Base-by-base conservation (phyloP, 2,113 vertebrate species). In the Ailurus styani region DNA sequence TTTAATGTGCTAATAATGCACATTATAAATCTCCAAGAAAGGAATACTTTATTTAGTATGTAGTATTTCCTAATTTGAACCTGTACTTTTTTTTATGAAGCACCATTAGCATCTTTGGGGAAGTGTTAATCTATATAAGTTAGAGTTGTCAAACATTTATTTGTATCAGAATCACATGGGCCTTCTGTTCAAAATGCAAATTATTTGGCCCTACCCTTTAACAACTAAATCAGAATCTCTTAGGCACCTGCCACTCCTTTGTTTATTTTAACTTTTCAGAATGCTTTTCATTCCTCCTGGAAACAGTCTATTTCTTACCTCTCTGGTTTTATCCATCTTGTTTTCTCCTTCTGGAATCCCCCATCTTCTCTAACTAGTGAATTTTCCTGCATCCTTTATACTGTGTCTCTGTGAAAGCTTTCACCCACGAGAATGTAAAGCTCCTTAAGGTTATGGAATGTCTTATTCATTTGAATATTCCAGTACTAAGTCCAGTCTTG, bases 131-230 rank as follows among this genome's bases (percentile, higher is more conserved):
- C 8, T 94, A 6, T 50, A 40, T 82, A 90, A 64, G 60, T 82
- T 86, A 62, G 18, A 52, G 15, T 77, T 87, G 29, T 81, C 55
- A 93, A 85, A 89, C 42, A 91, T 96, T 75, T 77, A 47, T 93
- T 87, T 92, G 3, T 66, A n/a, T 96, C 42, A 64, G 62, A 95
- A 95, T 96, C 79, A 42, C 34, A 62, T 78, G 79, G 7, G 31
- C 6, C 21, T 94, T 95, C n/a, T 86, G 13, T 95, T 96, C 64
- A 90, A 94, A 95, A 88, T 57, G 17, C 13, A 85, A 54, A 95
- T 84, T 84, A 17, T 12, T 75, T 90, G n/a, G 60, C 72, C 50
- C n/a, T 54, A 5, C 8, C 6, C 42, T 18, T 91, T 88, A 97
- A 72, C n/a, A 77, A 72, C 15, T 29, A 81, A 96, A 82, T 93